Evolutionary conservation across 2,113 vertebrate species (phyloP), one percentile per base, ranked within the genome.

Genomic region (Megalops atlanticus): DNA sequence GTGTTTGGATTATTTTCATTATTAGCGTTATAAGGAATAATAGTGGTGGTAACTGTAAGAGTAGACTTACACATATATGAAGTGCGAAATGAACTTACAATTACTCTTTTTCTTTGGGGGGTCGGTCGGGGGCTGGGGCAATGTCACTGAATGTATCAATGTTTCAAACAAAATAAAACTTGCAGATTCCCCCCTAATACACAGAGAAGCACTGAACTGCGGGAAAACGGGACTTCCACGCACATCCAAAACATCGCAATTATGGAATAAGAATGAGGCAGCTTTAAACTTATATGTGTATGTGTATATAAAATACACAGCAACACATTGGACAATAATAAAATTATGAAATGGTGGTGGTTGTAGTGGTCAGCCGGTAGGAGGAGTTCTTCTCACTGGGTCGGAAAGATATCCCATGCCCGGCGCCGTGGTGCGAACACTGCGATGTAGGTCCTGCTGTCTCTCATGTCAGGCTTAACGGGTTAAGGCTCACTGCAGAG

Each of bases 211-310:
- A 85, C 77, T 75, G 81, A 89, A 81, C 78, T 80, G 86, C 84
- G 80, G 82, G 58, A 64, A 82, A 86, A 86, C 87, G 83, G 40
- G 80, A 77, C 81, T 16, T 70, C 84, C 82, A 85, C 88, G 78
- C 79, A 82, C 88, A 83, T 83, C 87, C 82, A 87, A n/a, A 90
- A 89, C 78, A 88, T 86, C 43, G 85, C 88, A 88, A 87, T 76
- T 88, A 87, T 70, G 86, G 81, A 43, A 84, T 85, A 87, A 89
- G 54, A 89, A 92, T 86, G 87, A 94, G 89, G 89, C 91, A 89
- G 88, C 91, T 91, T 88, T 82, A 85, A 91, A 89, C 78, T 82
- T 93, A 93, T 94, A 91, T 95, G 94, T 88, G 90, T 90, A 92
- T 86, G 89, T 91, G 93, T 90, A 89, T 89, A 85, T 90, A 92